Percentiles rank a stretch among this genome's conserved stretches.
Evolutionary conservation across 2,797 vertebrate species (phyloP).

Genomic region (Pampus argenteus): DNA sequence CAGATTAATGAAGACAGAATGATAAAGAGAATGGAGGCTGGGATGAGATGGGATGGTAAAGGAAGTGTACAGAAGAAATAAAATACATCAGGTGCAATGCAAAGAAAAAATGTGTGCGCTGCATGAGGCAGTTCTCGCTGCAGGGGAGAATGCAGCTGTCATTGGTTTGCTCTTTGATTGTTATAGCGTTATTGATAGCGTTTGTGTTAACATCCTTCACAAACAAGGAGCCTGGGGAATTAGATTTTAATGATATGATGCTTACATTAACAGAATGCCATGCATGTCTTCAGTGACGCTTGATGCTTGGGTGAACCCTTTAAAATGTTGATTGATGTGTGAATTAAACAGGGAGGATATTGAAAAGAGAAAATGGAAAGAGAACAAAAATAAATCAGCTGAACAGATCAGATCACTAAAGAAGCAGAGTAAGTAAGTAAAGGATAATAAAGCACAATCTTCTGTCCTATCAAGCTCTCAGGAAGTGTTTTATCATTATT

Average conservation of each 20-base stretch:
- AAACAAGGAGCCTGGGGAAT: conserved; percentile 27
- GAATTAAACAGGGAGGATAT: conserved; percentile 1
- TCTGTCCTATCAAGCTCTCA: conserved; percentile 24
- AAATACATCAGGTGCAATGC: not conserved
- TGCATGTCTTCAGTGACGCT: conserved; percentile 3
- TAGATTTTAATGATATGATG: conserved; percentile 22
- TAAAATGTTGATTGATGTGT: not conserved
- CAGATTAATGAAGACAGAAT: conserved; percentile 10
- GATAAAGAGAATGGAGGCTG: conserved; percentile 5
- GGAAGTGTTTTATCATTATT: conserved; percentile 18
- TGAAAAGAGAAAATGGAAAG: conserved; percentile 1
- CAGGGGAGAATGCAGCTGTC: conserved; percentile 10
- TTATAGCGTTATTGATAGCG: conserved; percentile 10
- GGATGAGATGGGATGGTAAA: not conserved
- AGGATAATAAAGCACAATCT: conserved; percentile 5
- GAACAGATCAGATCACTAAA: conserved; percentile 10
- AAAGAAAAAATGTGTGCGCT: not conserved
- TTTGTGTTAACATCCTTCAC: conserved; percentile 22
- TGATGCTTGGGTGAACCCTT: not conserved
- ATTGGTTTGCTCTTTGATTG: not conserved
- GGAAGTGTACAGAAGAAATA: not conserved
- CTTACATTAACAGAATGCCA: conserved; percentile 20
- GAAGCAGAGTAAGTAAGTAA: not conserved
- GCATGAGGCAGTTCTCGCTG: not conserved
- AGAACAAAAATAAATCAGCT: conserved; percentile 9